A percentile compares a stretch with the other conserved stretches of the same genome.
Conservation (phyloP, 2,113 vertebrate species). For the Polypterus bichir region DNA sequence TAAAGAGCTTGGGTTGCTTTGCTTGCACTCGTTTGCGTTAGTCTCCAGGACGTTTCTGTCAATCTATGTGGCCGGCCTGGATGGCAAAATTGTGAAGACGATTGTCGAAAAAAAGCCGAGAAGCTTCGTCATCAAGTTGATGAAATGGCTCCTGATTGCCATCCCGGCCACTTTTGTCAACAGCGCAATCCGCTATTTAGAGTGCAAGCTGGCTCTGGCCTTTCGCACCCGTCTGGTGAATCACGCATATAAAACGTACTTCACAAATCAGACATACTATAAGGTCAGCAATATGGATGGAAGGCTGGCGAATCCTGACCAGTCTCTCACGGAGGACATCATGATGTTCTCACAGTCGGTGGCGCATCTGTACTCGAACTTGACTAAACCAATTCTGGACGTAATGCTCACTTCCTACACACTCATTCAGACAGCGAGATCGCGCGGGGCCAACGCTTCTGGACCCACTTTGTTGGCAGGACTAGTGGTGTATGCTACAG, state of each 20-base stretch:
- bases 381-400: constrained; percentile 93
- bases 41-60: constrained; percentile 90
- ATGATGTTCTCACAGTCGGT: constrained; percentile 92
- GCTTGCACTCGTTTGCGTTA: constrained; percentile 82
- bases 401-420: constrained; percentile 90
- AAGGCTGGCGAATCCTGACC: constrained; percentile 86
- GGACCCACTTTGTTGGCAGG: constrained; percentile 84
- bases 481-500: constrained; percentile 81
- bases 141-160: constrained; percentile 90
- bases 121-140: constrained; percentile 69
- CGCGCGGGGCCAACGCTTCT: constrained; percentile 73
- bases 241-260: constrained; percentile 84
- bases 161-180: constrained; percentile 96
- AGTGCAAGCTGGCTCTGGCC: constrained; percentile 86
- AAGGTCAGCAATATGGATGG: constrained; percentile 89
- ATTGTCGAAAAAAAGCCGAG: constrained; percentile 85
- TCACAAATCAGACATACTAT: constrained; percentile 88
- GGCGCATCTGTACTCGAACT: constrained; percentile 93
- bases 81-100: constrained; percentile 90
- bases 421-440: constrained; percentile 76
- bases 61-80: constrained; percentile 86
- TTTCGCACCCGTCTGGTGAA: constrained; percentile 86
- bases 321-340: constrained; percentile 93
- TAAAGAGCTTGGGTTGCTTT: constrained; percentile 72
- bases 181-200: constrained; percentile 89